Percentiles rank a stretch among this genome's conserved stretches.
These are phyloP conservation scores for Pagrus major DNA, from an alignment of 2,113 vertebrate genomes.

Conservation along the genomic window DNA sequence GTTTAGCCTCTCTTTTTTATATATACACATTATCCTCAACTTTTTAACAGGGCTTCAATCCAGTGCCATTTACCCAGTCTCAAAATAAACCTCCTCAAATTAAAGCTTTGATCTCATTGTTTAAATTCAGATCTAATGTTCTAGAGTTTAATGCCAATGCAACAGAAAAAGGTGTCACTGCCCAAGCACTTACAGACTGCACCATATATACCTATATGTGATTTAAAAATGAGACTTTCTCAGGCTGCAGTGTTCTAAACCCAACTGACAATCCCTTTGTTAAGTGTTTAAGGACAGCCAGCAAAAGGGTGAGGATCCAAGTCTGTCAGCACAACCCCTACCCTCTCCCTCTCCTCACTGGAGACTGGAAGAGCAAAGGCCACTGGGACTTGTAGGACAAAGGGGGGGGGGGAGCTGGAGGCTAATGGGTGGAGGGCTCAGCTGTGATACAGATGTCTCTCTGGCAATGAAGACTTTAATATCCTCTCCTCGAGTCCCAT, in stretches of 20 bases:
- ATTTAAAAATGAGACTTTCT: neutral
- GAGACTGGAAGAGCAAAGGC: constrained; percentile 50
- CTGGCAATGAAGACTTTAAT: constrained; percentile 42
- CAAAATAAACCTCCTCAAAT: neutral
- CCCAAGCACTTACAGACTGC: neutral
- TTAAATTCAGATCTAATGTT: neutral
- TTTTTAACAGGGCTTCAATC: neutral
- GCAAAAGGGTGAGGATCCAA: neutral
- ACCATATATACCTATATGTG: neutral
- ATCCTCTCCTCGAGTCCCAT: constrained; percentile 31
- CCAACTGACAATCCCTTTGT: neutral
- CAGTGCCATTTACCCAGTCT: neutral
- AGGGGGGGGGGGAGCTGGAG: constrained; percentile 42
- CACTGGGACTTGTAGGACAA: constrained; percentile 61
- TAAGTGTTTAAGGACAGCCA: neutral
- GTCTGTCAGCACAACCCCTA: constrained; percentile 30
- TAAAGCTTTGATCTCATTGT: neutral
- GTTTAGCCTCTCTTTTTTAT: too few species aligned
- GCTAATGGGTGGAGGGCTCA: constrained; percentile 44
- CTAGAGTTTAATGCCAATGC: neutral
- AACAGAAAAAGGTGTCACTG: neutral
- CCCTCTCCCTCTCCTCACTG: constrained; percentile 5
- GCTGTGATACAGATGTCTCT: constrained; percentile 51
- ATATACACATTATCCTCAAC: too few species aligned
- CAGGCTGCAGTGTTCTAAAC: neutral